A percentile compares a stretch with the other conserved stretches of the same genome.
phyloP scores from a whole-genome alignment of 2,888 invertebrate genomes.

The Aphrophora alni region DNA sequence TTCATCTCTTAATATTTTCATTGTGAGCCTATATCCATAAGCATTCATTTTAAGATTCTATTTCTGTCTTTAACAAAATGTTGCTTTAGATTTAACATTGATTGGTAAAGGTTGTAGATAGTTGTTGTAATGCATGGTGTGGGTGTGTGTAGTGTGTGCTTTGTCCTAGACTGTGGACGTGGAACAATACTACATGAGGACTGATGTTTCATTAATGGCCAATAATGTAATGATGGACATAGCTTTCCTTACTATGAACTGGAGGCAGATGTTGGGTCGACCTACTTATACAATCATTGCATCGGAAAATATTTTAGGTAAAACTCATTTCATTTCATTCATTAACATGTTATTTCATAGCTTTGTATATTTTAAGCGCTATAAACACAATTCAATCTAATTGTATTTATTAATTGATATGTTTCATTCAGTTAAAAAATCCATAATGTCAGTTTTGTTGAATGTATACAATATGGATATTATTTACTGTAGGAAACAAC shows the following conservation, averaged over 20 bases:
- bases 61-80: neutral
- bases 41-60: too few relatives aligned
- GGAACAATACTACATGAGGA: conserved; percentile 96
- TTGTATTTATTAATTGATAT: too few relatives aligned
- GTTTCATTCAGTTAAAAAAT: too few relatives aligned
- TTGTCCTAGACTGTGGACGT: conserved; percentile 80
- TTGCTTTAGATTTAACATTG: neutral
- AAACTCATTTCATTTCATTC: conserved; percentile 13
- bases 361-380: too few relatives aligned
- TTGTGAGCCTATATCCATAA: too few relatives aligned
- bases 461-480: too few relatives aligned
- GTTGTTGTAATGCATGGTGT: conserved; percentile 16
- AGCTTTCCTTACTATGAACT: conserved; percentile 94
- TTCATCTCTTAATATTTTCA: too few relatives aligned
- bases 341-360: conserved; percentile 16
- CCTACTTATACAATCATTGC: conserved; percentile 92
- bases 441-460: too few relatives aligned
- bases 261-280: conserved; percentile 96
- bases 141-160: neutral
- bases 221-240: conserved; percentile 94
- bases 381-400: too few relatives aligned
- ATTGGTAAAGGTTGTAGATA: neutral
- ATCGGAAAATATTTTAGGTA: conserved; percentile 61
- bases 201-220: conserved; percentile 93
- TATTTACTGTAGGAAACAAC: too few relatives aligned